Evolutionary conservation across 2,113 vertebrate species (phyloP), one percentile per base, ranked within the genome.

Genomic region (Phyllostomus hastatus): DNA sequence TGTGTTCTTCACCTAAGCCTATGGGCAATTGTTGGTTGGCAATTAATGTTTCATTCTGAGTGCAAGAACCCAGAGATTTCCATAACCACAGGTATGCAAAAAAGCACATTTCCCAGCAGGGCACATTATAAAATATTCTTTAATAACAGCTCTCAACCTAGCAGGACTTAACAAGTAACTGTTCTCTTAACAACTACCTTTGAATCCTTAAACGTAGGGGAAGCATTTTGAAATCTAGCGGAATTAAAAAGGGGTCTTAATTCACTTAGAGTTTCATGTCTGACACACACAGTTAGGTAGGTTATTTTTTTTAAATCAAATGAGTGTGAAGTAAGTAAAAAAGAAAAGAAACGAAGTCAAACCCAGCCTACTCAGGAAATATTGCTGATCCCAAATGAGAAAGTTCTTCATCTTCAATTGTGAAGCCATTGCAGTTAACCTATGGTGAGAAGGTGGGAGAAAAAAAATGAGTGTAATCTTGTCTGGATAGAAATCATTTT

Each of bases 371-470:
- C 99, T 99, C 99, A 48, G 99, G 99, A 97, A 99, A 99, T 97
- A 99, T 97, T 6, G 99, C 99, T 69, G 99, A 99, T 76, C 99
- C 99, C 96, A 99, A 93, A 90, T 99, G 99, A 82, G 99, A 99
- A 79, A 99, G 99, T 67, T 99, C 99, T 97, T 99, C 99, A 20
- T 99, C 99, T 97, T 99, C 99, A 87, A 99, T 98, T 5, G 99
- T 99, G 98, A 99, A 99, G 79, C 99, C 99, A 82, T 99, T 99
- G 96, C 99, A 99, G 97, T 99, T 99, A 69, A 99, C 99, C 99
- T 78, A 83, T 0, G 0, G 66, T 3, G 87, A 83, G 19, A 92
- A 70, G 80, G 46, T 16, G 0, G 0, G 2, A 76, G 52, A 85
- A 5, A 8, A 4, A 43, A 31, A 57, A 61, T 2, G 10, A 43